phyloP scores from a whole-genome alignment of 2,888 invertebrate species.

The Scelioninae gen. 1 region DNA sequence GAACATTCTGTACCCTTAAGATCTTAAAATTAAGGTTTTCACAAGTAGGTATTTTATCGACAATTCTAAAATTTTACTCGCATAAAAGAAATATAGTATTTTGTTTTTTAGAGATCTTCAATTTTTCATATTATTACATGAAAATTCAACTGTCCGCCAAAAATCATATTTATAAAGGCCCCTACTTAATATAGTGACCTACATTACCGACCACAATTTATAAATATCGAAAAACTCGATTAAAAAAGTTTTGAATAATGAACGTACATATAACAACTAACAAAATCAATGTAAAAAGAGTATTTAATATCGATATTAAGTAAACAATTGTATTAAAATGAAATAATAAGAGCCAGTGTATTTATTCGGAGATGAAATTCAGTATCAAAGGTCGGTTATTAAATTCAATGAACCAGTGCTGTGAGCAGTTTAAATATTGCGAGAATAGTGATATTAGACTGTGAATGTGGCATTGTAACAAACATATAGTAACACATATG shows the following conservation, averaged over 20 bases:
- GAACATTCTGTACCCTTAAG: too few species aligned
- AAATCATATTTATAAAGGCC: not conserved
- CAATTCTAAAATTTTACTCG: too few species aligned
- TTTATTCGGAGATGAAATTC: slow-evolving; percentile 1
- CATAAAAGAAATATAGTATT: too few species aligned
- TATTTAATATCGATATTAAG: slow-evolving; percentile 1
- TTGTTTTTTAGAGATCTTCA: too few species aligned
- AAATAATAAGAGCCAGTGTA: slow-evolving; percentile 1
- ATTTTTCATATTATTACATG: too few species aligned
- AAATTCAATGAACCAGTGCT: slow-evolving; percentile 60
- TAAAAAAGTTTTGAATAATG: not conserved
- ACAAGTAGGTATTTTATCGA: too few species aligned
- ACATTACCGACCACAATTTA: not conserved
- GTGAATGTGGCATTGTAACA: slow-evolving; percentile 40
- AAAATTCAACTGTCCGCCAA: too few species aligned
- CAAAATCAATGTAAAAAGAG: slow-evolving; percentile 11
- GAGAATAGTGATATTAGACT: slow-evolving; percentile 47
- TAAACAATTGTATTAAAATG: too few species aligned
- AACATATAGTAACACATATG: slow-evolving; percentile 65
- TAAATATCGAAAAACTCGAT: not conserved
- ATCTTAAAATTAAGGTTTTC: too few species aligned
- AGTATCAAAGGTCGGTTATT: slow-evolving; percentile 18
- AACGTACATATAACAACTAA: slow-evolving; percentile 7
- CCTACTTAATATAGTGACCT: not conserved
- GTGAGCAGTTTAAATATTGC: slow-evolving; percentile 60